These are phyloP conservation scores for Corydoras sp. DNA, from an alignment of 2,113 vertebrate genomes.

Conservation along the genomic window DNA sequence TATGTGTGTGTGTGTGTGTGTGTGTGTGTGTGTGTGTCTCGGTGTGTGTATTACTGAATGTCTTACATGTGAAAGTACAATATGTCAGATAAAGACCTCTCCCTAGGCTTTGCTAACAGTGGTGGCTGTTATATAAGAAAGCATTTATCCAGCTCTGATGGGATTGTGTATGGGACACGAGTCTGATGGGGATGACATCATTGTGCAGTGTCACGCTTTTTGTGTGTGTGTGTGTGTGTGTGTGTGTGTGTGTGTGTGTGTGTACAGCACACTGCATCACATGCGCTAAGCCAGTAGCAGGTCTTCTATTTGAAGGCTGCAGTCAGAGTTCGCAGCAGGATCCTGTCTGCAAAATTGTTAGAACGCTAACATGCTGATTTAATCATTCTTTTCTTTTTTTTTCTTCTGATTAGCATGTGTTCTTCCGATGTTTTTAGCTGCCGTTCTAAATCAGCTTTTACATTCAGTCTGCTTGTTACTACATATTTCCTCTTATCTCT, in stretches of 20 bases:
- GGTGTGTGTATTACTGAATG: not conserved
- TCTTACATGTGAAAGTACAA: not conserved
- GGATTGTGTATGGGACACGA: slow-evolving; percentile 8
- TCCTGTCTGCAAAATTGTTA: not conserved
- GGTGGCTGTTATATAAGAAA: slow-evolving; percentile 6
- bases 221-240: not conserved
- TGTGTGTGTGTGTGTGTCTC: too few species aligned
- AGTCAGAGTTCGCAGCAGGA: not conserved
- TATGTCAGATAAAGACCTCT: not conserved
- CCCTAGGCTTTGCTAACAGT: not conserved
- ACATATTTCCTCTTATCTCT: too few species aligned
- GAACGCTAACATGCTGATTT: not conserved
- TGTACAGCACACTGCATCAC: slow-evolving; percentile 5
- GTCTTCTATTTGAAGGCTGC: slow-evolving; percentile 8
- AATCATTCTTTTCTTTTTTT: not conserved
- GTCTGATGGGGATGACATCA: slow-evolving; percentile 29
- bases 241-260: slow-evolving; percentile 20
- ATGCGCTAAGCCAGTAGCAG: not conserved
- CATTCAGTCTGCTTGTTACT: too few species aligned
- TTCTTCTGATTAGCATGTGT: not conserved
- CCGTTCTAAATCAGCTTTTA: too few species aligned
- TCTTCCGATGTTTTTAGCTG: not conserved
- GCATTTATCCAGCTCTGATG: slow-evolving; percentile 11
- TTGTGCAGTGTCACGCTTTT: slow-evolving; percentile 21
- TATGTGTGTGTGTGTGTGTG: too few species aligned